Evolutionary conservation across 1,140 invertebrate species (phyloP), one percentile per base, ranked within the genome.

Genomic region (Camponotus vicinus): DNA sequence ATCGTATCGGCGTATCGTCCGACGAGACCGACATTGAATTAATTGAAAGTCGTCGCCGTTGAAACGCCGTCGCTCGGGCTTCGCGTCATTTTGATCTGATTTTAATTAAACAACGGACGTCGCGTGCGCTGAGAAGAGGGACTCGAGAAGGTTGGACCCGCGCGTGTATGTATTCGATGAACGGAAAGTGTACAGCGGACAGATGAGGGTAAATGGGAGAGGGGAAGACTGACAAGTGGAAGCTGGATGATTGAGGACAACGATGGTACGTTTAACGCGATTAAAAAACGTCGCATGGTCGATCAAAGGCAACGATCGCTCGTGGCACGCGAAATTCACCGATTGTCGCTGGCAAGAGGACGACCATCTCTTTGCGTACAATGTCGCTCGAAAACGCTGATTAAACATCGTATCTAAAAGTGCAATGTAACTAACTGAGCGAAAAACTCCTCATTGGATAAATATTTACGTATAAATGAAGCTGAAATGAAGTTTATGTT

Each of bases 71-170:
- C 1, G 59, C 75, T 18, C 45, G 21, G 37, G 75, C 64, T 79
- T 69, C 64, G 61, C 45, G 85, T 76, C 87, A 86, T 88, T 88
- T 88, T 82, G 87, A 88, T 88, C 73, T 82, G 87, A 42, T 86
- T 88, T 88, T 88, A 88, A 88, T 88, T 88, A 88, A 86, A 88
- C 77, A 88, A 66, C 84, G 75, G 70, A 88, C 66, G 78, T 69
- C 34, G 32, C 67, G 40, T 59, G 40, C n/a, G 11, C 52, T 32
- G 42, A 32, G 32, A 21, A 57, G 67, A 75, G 59, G 45, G 37
- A 79, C 67, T 21, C 37, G 83, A 69, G 61, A 69, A 69, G 42
- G 49, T 61, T 27, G 69, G n/a, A 21, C 9, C 11, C 77, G 45
- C 42, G 42, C 13, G 34, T 15, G 49, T 69, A 80, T 13, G 69